A percentile compares a stretch with the other conserved stretches of the same genome.
These are phyloP conservation scores for Phocoena sinus DNA, from an alignment of 2,113 vertebrate genomes.

Conservation along the genomic window DNA sequence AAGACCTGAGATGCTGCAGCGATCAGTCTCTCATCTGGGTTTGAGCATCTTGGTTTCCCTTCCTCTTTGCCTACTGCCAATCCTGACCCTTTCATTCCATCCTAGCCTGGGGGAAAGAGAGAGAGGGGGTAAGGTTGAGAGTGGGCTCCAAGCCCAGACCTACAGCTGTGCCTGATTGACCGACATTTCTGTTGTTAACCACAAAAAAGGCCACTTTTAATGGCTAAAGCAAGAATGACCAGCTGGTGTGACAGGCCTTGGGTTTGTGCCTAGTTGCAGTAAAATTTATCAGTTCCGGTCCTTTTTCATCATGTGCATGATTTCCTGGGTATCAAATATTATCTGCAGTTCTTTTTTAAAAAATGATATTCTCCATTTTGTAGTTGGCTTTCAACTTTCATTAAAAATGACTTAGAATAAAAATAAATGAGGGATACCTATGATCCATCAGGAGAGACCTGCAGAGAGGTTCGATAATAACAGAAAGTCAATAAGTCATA, in stretches of 20 bases:
- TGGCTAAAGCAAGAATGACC: conserved; percentile 56
- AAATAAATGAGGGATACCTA: background rate
- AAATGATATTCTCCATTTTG: background rate
- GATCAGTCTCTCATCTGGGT: conserved; percentile 70
- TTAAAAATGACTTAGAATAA: conserved; percentile 2
- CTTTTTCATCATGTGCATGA: background rate
- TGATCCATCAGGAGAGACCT: background rate
- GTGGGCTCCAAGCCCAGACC: conserved; percentile 51
- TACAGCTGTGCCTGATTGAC: conserved; percentile 69
- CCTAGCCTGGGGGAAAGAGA: conserved; percentile 55
- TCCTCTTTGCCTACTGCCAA: conserved; percentile 55
- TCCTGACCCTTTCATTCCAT: conserved; percentile 58
- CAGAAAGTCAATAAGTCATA: background rate
- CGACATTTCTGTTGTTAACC: conserved; percentile 61
- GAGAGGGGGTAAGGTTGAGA: conserved; percentile 5
- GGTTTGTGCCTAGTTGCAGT: conserved; percentile 48
- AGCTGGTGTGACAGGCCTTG: conserved; percentile 62
- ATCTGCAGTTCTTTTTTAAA: background rate
- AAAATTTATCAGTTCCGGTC: conserved; percentile 64
- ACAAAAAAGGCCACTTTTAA: conserved; percentile 64
- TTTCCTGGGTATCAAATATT: conserved; percentile 1
- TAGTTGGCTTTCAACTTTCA: background rate
- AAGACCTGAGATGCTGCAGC: conserved; percentile 71
- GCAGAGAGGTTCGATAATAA: background rate
- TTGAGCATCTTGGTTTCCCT: conserved; percentile 60